phyloP scores from a whole-genome alignment of 2,888 invertebrate genomes.

The Lithophane semibrunnea region DNA sequence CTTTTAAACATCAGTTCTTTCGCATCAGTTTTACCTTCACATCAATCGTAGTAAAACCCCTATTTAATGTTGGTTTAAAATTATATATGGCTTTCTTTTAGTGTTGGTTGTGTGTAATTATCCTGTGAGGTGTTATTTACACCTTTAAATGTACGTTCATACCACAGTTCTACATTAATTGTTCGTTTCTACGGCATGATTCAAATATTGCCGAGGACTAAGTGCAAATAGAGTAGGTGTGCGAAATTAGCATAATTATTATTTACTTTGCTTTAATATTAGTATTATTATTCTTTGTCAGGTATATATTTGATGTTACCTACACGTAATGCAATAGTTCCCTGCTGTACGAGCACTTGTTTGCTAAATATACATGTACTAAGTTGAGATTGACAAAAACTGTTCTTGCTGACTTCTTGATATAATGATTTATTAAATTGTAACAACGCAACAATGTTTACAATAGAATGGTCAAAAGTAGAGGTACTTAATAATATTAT shows the following conservation, averaged over 20 bases:
- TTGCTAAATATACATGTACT: not conserved
- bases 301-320: not conserved
- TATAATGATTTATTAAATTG: not conserved
- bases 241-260: not conserved
- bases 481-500: not conserved
- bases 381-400: not conserved
- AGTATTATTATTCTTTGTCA: not conserved
- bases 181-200: slow-evolving; percentile 34
- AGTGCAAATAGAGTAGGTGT: not conserved
- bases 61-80: slow-evolving; percentile 30
- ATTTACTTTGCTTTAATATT: not conserved
- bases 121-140: slow-evolving; percentile 32
- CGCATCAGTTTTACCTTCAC: not conserved
- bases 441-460: too few species aligned
- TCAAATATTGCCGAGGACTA: not conserved
- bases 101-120: slow-evolving; percentile 31
- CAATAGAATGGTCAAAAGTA: not conserved
- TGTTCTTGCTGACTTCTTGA: not conserved
- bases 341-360: not conserved
- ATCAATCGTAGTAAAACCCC: slow-evolving; percentile 13
- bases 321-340: not conserved
- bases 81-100: slow-evolving; percentile 17
- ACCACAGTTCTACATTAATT: slow-evolving; percentile 15
- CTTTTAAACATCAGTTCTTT: not conserved
- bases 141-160: slow-evolving; percentile 14